Evolutionary conservation across 2,797 vertebrate species (phyloP).

Genomic region (Sebastes dallii): DNA sequence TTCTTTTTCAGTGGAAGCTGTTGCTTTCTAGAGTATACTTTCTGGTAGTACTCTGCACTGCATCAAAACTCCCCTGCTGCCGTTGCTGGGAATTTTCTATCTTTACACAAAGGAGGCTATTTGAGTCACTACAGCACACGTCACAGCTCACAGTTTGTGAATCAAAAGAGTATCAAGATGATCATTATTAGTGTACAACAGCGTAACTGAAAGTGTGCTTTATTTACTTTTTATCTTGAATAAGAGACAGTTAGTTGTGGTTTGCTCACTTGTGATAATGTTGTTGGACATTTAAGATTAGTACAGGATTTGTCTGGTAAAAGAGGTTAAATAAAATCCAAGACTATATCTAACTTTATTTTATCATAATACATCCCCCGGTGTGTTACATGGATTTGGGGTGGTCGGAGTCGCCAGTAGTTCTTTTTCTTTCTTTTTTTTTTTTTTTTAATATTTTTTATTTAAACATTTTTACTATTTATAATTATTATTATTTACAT

Average conservation of each 20-base stretch:
- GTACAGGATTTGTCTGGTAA: neutral
- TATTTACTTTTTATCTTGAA: neutral
- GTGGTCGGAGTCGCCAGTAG: too few relatives aligned
- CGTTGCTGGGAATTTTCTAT: neutral
- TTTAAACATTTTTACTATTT: too few relatives aligned
- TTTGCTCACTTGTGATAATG: neutral
- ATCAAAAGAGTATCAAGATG: neutral
- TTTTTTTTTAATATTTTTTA: too few relatives aligned
- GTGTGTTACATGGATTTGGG: too few relatives aligned
- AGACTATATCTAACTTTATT: too few relatives aligned
- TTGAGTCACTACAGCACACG: neutral
- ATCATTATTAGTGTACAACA: neutral
- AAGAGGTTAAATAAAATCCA: too few relatives aligned
- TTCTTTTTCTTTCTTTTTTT: too few relatives aligned
- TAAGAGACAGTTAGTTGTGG: neutral
- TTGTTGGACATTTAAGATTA: neutral
- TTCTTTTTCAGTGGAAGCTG: slow-evolving; percentile 1
- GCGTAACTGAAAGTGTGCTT: neutral
- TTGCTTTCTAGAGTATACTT: neutral
- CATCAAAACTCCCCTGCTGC: neutral
- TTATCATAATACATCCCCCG: too few relatives aligned
- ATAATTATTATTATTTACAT: too few relatives aligned
- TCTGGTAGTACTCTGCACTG: neutral
- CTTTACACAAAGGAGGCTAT: neutral
- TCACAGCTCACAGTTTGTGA: neutral